These are phyloP conservation scores for Rhopalosiphum padi DNA, from an alignment of 1,140 invertebrate species.

Conservation along the genomic window DNA sequence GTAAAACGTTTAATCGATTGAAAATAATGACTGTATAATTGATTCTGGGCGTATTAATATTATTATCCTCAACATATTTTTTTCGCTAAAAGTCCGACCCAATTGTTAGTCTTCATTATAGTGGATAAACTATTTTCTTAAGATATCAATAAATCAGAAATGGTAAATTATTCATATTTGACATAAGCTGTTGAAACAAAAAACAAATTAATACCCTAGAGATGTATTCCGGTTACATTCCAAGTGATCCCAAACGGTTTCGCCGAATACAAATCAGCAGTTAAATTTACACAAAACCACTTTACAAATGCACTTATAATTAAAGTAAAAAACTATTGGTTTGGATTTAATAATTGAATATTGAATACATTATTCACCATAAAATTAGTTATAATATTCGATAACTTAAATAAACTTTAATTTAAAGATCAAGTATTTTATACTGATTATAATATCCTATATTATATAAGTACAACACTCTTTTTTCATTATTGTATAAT, in stretches of 20 bases:
- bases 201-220: neutral
- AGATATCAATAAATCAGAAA: constrained; percentile 4
- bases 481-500: neutral
- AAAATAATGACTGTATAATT: neutral
- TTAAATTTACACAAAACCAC: neutral
- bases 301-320: neutral
- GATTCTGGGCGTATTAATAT: neutral
- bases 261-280: neutral
- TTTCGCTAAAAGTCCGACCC: neutral
- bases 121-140: too few species aligned
- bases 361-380: neutral
- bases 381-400: constrained; percentile 10
- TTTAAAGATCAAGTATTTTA: neutral
- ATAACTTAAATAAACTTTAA: neutral
- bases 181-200: constrained; percentile 15
- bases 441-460: neutral
- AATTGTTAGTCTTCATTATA: neutral
- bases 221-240: constrained; percentile 15
- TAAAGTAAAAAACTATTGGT: constrained; percentile 13
- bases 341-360: neutral
- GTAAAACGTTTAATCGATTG: neutral
- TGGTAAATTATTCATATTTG: constrained; percentile 11
- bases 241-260: constrained; percentile 23
- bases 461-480: neutral
- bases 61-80: neutral